phyloP scores from a whole-genome alignment of 92 coral and sea anemone species.

The Porites rus region DNA sequence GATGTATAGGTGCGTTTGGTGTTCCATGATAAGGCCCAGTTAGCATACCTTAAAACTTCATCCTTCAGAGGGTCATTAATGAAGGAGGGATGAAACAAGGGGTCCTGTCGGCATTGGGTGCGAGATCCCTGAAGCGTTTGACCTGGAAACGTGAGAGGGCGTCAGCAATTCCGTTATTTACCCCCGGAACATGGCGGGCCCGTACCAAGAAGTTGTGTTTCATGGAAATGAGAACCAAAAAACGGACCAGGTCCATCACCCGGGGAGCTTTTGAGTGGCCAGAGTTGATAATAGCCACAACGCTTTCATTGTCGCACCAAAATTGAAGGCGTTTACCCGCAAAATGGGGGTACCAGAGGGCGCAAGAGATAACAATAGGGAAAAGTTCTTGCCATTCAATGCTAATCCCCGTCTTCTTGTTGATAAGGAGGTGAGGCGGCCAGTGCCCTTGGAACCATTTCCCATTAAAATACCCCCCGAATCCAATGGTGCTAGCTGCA shows the following conservation, averaged over 20 bases:
- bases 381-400: slow-evolving; percentile 74
- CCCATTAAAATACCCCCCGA: slow-evolving; percentile 47
- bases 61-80: slow-evolving; percentile 38
- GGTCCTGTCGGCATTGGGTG: slow-evolving; percentile 44
- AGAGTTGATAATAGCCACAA: slow-evolving; percentile 52
- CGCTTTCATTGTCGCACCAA: slow-evolving; percentile 56
- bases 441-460: slow-evolving; percentile 75
- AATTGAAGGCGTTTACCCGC: slow-evolving; percentile 41
- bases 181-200: slow-evolving; percentile 66
- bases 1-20: no score
- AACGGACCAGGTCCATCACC: neutral
- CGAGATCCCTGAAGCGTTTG: slow-evolving; percentile 45
- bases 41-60: slow-evolving; percentile 31
- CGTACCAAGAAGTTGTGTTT: slow-evolving; percentile 41
- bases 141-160: slow-evolving; percentile 66
- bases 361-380: slow-evolving; percentile 59
- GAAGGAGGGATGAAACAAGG: slow-evolving; percentile 33
- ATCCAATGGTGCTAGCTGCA: neutral
- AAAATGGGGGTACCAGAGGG: slow-evolving; percentile 36
- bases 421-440: slow-evolving; percentile 45
- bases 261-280: slow-evolving; percentile 36
- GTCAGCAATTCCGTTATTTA: slow-evolving; percentile 57
- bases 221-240: slow-evolving; percentile 42
- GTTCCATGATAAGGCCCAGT: no score
- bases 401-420: slow-evolving; percentile 36